A percentile compares a stretch with the other conserved stretches of the same genome.
Evolutionary conservation across 2,888 invertebrate genomes (phyloP).

Genomic region (Mystacides longicornis): DNA sequence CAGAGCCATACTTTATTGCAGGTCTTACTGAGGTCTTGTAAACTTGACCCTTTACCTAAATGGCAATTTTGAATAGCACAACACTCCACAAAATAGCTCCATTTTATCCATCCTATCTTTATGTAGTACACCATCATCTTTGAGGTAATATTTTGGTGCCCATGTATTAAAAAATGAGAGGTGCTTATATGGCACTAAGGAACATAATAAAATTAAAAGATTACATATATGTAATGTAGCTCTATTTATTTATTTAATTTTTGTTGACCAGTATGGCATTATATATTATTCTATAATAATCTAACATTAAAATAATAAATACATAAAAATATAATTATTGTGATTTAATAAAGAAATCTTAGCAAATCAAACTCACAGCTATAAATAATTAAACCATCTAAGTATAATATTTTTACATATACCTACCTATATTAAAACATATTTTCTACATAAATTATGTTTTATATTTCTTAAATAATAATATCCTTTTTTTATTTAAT

Average conservation of each 20-base stretch:
- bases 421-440: no score
- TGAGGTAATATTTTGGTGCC: no score
- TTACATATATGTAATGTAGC: not conserved
- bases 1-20: no score
- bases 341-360: not conserved
- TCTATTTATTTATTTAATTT: slow-evolving; percentile 32
- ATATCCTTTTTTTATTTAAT: not conserved
- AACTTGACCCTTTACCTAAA: no score
- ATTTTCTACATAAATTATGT: no score
- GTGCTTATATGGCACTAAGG: no score
- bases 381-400: not conserved
- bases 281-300: slow-evolving; percentile 19
- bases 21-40: no score
- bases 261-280: slow-evolving; percentile 25
- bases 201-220: not conserved
- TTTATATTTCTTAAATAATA: not conserved
- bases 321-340: not conserved
- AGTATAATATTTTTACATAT: not conserved
- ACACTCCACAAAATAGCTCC: no score
- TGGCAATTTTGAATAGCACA: no score
- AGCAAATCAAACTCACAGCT: not conserved
- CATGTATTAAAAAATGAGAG: no score
- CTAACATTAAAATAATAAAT: slow-evolving; percentile 5
- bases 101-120: no score
- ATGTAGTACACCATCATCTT: no score